Conservation (phyloP, 2,113 vertebrate species). For the Thomomys bottae region DNA sequence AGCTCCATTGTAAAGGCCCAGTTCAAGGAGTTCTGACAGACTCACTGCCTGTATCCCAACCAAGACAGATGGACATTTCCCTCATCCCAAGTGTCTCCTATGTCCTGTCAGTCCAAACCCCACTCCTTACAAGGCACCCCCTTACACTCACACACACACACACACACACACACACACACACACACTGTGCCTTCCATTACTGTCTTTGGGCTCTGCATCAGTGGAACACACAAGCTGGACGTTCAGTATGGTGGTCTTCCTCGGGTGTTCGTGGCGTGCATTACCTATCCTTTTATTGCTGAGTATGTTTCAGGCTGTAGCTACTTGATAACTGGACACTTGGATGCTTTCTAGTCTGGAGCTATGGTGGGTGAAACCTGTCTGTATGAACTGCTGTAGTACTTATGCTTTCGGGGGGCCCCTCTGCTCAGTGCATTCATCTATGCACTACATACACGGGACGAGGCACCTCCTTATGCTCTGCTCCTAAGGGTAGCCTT, state of each 20-base stretch:
- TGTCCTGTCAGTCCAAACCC: neutral
- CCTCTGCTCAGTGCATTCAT: neutral
- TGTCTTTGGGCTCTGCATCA: neutral
- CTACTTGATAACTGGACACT: neutral
- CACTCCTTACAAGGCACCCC: no score
- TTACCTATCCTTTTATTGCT: fast-evolving
- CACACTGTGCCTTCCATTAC: neutral
- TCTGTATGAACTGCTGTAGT: neutral
- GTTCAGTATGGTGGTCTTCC: neutral
- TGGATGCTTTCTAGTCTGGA: neutral
- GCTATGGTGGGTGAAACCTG: neutral
- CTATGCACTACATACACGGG: fast-evolving
- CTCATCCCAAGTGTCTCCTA: neutral
- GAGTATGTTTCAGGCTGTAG: neutral
- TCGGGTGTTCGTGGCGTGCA: neutral
- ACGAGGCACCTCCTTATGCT: neutral
- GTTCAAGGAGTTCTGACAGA: neutral
- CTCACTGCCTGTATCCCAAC: no score
- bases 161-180: no score
- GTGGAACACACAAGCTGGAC: neutral
- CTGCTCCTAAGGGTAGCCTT: neutral
- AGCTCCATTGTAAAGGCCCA: no score
- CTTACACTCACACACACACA: no score
- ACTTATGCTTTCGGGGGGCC: neutral
- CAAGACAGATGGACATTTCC: neutral